These are phyloP conservation scores for Aviceda cuculoides DNA, from an alignment of 2,797 vertebrate genomes.

Conservation along the genomic window DNA sequence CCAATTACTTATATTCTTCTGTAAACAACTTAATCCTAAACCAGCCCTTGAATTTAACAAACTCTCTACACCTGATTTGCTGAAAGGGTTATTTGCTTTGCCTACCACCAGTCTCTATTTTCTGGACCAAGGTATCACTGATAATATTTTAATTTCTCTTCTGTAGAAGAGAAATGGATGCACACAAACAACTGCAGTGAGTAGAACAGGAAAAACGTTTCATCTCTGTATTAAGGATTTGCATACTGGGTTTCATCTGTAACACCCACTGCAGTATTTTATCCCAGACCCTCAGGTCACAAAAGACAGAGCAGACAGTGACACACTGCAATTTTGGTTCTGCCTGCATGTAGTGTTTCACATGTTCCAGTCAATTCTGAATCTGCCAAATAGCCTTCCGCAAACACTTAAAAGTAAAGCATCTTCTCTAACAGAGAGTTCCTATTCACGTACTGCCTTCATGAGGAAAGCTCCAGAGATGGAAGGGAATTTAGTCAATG, in stretches of 20 bases:
- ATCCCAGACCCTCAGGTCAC: constrained; percentile 50
- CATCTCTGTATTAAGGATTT: constrained; percentile 12
- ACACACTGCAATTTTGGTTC: constrained; percentile 29
- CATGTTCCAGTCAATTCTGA: constrained; percentile 23
- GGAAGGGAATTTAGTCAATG: constrained; percentile 17
- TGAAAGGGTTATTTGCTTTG: not conserved
- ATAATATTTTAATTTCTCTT: not conserved
- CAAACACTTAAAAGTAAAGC: not conserved
- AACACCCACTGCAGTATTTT: constrained; percentile 50
- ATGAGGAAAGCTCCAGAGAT: not conserved
- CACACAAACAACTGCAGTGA: not conserved
- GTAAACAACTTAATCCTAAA: not conserved
- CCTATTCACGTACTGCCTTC: constrained; percentile 6
- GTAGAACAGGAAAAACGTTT: not conserved
- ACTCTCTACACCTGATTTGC: not conserved
- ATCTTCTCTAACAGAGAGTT: not conserved
- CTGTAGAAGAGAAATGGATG: not conserved
- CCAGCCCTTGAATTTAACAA: not conserved
- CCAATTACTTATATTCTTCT: not conserved
- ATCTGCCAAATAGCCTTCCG: constrained; percentile 10
- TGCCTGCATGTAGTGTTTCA: not conserved
- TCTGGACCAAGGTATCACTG: not conserved
- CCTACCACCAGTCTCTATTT: not conserved
- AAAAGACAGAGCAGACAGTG: constrained; percentile 51
- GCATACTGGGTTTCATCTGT: constrained; percentile 43